Base-by-base conservation (phyloP, 1,140 invertebrate species). In the Trichonephila clavipes region DNA sequence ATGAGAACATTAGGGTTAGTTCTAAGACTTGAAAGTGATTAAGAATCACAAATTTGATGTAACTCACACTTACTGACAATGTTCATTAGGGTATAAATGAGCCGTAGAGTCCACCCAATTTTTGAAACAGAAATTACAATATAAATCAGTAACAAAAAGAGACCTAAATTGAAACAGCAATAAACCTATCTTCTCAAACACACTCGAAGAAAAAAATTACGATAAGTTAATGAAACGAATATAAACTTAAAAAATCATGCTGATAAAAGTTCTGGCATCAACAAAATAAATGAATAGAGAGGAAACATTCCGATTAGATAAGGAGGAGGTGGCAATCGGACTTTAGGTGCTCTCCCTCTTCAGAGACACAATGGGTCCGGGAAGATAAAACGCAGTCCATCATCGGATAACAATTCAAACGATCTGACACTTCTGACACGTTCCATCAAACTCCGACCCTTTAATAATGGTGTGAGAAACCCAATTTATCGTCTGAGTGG, bases 251-350 rank as follows among this genome's bases (percentile, higher is more conserved):
- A 40, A 28, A 40, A 18, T 19, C 18, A 18, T 69, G 5, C 12
- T 28, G 72, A 77, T 77, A 34, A 77, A 10, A 5, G 24, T 5
- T 21, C 14, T 21, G 66, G 18, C 72, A 28, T 10, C 51, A 51
- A 51, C 51, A 51, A 51, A 51, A 51, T 7, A 51, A 51, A 51
- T 51, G 7, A 51, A 51, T 51, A 5, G 51, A 83, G 40, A 51
- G 21, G 21, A 8, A 14, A n/a, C 81, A 58, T 44, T 51, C 21
- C 44, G 72, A 83, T 83, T 58, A 51, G 82, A 83, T 83, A 83
- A 83, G 40, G 44, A 82, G 81, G 81, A 83, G 44, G 82, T 83
- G 82, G 82, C 82, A 59, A 83, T 83, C 44, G n/a, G 82, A 83
- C 21, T 83, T 83, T 4, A 58, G 82, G 51, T 83, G 82, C 82